Conservation (phyloP, 1,140 invertebrate species). For the Lucilia sericata region DNA sequence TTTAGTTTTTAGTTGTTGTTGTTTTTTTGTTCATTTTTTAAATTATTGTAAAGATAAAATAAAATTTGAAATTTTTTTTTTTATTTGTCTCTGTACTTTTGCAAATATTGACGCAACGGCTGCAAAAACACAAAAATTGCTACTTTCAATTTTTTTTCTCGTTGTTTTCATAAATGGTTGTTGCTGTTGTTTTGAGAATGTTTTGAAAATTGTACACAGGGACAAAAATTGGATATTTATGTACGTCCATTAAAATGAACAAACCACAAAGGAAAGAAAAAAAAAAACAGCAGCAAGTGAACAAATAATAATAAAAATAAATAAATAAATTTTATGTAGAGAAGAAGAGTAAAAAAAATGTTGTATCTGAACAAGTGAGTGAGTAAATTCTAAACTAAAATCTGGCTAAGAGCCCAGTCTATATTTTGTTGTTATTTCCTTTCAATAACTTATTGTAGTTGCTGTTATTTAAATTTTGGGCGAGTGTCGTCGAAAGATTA, state of each 20-base stretch:
- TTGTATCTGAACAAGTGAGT: no score
- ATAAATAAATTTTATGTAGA: background rate
- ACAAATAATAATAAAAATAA: background rate
- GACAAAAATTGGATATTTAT: conserved; percentile 13
- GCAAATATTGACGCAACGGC: conserved; percentile 37
- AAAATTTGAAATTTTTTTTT: background rate
- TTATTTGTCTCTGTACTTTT: background rate
- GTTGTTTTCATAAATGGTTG: no score
- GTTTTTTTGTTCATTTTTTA: background rate
- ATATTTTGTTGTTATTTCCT: conserved; percentile 15
- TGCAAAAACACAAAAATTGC: conserved; percentile 13
- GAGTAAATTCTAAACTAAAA: background rate
- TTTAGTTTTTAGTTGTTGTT: background rate
- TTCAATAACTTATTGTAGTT: background rate
- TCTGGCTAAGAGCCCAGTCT: conserved; percentile 13
- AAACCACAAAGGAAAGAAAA: background rate
- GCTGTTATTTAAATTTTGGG: background rate
- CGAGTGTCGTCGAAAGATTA: conserved; percentile 3
- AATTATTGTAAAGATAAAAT: conserved; percentile 17
- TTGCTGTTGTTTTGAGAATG: no score
- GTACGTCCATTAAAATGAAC: background rate
- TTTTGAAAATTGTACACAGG: background rate
- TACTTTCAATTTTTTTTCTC: background rate
- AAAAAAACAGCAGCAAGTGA: no score
- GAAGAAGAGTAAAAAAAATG: no score